These are phyloP conservation scores for Protophormia terraenovae DNA, from an alignment of 2,888 invertebrate genomes.

Conservation along the genomic window DNA sequence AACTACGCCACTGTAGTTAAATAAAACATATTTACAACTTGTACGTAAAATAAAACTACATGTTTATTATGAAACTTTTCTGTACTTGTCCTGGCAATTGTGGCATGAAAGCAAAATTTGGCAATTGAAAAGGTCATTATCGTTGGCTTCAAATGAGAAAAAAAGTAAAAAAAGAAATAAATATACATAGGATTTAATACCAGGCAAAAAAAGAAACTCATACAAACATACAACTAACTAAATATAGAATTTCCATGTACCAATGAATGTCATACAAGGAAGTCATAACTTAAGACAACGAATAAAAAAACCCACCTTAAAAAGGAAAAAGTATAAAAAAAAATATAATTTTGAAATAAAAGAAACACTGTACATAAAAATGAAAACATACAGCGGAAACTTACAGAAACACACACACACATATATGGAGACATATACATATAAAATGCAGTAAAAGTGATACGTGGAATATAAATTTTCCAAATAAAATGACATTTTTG, in stretches of 20 bases:
- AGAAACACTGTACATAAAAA: not conserved
- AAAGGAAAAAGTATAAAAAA: not conserved
- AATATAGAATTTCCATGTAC: conserved; percentile 39
- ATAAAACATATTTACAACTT: conserved; percentile 10
- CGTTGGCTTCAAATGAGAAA: conserved; percentile 4
- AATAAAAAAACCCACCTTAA: not conserved
- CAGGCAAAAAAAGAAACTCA: not conserved
- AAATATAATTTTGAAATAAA: not conserved
- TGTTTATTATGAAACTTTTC: conserved; percentile 26
- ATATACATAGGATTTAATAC: not conserved
- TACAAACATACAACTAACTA: conserved; percentile 8
- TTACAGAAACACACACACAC: not conserved
- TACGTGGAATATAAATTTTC: conserved; percentile 47
- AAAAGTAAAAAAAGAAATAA: not conserved
- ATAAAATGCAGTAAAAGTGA: conserved; percentile 37
- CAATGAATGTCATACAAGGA: conserved; percentile 37
- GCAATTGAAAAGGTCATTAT: conserved; percentile 63
- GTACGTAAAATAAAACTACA: conserved; percentile 15
- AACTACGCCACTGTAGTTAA: not conserved
- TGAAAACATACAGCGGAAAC: not conserved
- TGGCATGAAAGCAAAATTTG: conserved; percentile 31
- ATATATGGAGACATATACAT: too few relatives aligned
- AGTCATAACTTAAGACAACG: conserved; percentile 41
- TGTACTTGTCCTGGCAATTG: conserved; percentile 1
- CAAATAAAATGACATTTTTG: conserved; percentile 8